A percentile compares a stretch with the other conserved stretches of the same genome.
phyloP scores from a whole-genome alignment of 2,113 vertebrate genomes.

The Columbina picui region DNA sequence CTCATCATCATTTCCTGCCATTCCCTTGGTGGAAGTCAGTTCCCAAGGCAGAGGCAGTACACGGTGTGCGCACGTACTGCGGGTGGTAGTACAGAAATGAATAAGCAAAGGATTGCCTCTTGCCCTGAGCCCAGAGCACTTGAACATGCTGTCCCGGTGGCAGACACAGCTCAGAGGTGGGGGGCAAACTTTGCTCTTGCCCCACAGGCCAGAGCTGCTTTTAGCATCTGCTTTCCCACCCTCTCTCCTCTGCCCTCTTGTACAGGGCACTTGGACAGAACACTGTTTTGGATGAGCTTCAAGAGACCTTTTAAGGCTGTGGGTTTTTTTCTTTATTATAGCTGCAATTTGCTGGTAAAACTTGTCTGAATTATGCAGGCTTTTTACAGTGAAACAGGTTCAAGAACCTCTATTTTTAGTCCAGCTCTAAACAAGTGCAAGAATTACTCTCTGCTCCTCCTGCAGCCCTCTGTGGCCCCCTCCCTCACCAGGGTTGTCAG shows the following conservation, averaged over 20 bases:
- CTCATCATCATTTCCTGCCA: not conserved
- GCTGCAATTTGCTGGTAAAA: constrained; percentile 34
- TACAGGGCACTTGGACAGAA: not conserved
- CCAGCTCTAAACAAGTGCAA: not conserved
- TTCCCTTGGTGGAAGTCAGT: not conserved
- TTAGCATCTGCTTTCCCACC: not conserved
- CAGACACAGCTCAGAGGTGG: not conserved
- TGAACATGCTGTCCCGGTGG: not conserved
- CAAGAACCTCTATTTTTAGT: constrained; percentile 52
- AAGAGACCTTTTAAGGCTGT: constrained; percentile 46
- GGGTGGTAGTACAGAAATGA: not conserved
- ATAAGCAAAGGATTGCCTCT: not conserved
- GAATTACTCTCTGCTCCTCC: not conserved
- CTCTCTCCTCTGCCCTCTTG: accelerated
- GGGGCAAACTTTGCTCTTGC: not conserved
- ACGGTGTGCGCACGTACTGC: accelerated
- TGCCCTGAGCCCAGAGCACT: not conserved
- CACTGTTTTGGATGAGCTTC: not conserved
- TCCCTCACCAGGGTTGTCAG: not conserved
- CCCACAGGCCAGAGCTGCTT: not conserved
- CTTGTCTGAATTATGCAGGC: constrained; percentile 10
- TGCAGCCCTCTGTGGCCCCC: not conserved
- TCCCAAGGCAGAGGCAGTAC: not conserved
- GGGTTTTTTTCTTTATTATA: not conserved
- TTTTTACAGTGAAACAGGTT: not conserved